Evolutionary conservation across 1,140 invertebrate genomes (phyloP).

Genomic region (Drosophila prosaltans): DNA sequence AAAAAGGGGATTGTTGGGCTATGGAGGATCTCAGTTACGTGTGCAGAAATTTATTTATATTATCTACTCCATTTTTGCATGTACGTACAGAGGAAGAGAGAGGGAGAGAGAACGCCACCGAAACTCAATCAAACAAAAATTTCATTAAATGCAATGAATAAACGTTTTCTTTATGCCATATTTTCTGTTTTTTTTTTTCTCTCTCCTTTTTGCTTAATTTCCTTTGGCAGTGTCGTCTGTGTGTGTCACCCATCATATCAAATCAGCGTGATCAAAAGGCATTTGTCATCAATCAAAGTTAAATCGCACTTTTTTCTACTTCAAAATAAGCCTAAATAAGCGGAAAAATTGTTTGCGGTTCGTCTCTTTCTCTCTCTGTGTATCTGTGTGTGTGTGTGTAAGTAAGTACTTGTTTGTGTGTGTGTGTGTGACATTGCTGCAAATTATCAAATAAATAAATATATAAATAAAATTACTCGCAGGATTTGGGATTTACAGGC

Average conservation of each 20-base stretch:
- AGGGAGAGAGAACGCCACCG: neutral
- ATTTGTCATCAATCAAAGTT: slow-evolving; percentile 78
- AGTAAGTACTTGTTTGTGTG: neutral
- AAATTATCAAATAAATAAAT: slow-evolving; percentile 71
- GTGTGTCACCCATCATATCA: slow-evolving; percentile 41
- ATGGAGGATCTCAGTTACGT: slow-evolving; percentile 41
- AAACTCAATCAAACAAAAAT: slow-evolving; percentile 36
- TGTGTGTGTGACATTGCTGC: slow-evolving; percentile 59
- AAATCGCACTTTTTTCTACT: slow-evolving; percentile 67
- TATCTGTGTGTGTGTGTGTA: slow-evolving; percentile 28
- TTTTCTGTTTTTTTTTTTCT: neutral
- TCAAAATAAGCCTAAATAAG: slow-evolving; percentile 71
- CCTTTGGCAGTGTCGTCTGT: slow-evolving; percentile 40
- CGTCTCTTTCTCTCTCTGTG: slow-evolving; percentile 22
- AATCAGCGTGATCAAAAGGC: slow-evolving; percentile 54
- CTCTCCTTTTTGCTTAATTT: slow-evolving; percentile 34
- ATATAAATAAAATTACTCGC: slow-evolving; percentile 75
- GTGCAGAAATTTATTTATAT: slow-evolving; percentile 58
- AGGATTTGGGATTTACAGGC: slow-evolving; percentile 65
- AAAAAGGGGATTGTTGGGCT: slow-evolving; percentile 9
- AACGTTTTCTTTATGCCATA: slow-evolving; percentile 36
- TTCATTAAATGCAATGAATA: slow-evolving; percentile 62
- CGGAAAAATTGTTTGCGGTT: slow-evolving; percentile 69
- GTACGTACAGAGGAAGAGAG: neutral
- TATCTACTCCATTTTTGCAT: too few species aligned